These are phyloP conservation scores for Mythimna ferrago DNA, from an alignment of 2,888 invertebrate species.

Conservation along the genomic window DNA sequence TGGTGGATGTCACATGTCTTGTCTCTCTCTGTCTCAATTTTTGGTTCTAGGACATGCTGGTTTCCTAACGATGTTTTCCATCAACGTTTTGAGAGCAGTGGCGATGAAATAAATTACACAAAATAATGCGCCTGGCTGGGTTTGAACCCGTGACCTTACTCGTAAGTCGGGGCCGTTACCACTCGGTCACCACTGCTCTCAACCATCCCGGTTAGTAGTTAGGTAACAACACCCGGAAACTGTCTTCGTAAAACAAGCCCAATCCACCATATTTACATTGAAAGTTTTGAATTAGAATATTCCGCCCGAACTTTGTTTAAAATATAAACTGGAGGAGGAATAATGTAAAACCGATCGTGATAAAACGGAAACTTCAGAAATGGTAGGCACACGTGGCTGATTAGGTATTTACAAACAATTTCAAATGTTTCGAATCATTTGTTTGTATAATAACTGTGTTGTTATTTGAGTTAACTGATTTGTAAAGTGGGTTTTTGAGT, in stretches of 20 bases:
- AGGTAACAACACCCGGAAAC: slow-evolving; percentile 58
- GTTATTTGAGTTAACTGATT: slow-evolving; percentile 55
- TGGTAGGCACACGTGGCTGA: slow-evolving; percentile 71
- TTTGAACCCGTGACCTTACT: too few species aligned
- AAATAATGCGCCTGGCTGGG: too few species aligned
- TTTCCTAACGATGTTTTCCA: too few species aligned
- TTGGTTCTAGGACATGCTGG: too few species aligned
- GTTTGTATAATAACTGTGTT: slow-evolving; percentile 56
- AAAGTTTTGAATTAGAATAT: slow-evolving; percentile 76
- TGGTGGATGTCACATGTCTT: too few species aligned
- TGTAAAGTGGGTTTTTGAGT: slow-evolving; percentile 41
- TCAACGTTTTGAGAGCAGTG: too few species aligned
- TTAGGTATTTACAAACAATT: slow-evolving; percentile 71
- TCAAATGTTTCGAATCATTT: slow-evolving; percentile 52
- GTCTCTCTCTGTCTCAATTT: too few species aligned
- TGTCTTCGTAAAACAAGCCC: slow-evolving; percentile 71
- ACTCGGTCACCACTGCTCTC: too few species aligned
- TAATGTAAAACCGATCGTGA: slow-evolving; percentile 78
- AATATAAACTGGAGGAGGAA: slow-evolving; percentile 75
- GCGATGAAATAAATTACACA: too few species aligned
- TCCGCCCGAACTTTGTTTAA: slow-evolving; percentile 74
- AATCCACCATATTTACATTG: slow-evolving; percentile 76
- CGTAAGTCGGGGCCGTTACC: too few species aligned
- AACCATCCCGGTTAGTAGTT: slow-evolving; percentile 46
- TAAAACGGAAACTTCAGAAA: slow-evolving; percentile 75